These are phyloP conservation scores for Diaphora mendica DNA, from an alignment of 2,888 invertebrate species.

Conservation along the genomic window DNA sequence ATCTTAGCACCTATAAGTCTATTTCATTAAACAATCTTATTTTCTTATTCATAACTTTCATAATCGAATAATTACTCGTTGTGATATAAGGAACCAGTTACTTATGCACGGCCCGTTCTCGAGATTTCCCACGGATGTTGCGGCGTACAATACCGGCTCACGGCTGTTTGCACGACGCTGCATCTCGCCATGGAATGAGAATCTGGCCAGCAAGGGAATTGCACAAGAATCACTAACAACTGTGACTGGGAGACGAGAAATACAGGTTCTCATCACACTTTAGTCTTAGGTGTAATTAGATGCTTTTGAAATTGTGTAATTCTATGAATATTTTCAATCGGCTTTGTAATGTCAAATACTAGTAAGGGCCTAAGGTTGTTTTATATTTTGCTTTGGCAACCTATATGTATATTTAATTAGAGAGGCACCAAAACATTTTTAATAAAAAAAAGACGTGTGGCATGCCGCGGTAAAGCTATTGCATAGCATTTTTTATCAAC, in stretches of 20 bases:
- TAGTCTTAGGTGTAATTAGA: constrained; percentile 16
- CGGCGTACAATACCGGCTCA: constrained; percentile 50
- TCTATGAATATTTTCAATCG: background rate
- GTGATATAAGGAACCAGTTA: constrained; percentile 41
- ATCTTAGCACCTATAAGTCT: background rate
- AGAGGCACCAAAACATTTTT: too few species aligned
- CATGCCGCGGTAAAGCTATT: too few species aligned
- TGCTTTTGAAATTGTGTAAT: constrained; percentile 24
- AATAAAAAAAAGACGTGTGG: too few species aligned
- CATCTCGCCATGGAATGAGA: constrained; percentile 50
- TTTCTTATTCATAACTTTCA: constrained; percentile 25
- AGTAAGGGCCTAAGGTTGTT: too few species aligned
- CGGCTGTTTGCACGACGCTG: constrained; percentile 49
- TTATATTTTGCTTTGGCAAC: background rate
- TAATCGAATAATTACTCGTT: constrained; percentile 42
- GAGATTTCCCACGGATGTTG: constrained; percentile 71
- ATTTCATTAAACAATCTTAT: background rate
- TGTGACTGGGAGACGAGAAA: constrained; percentile 46
- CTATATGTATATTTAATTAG: too few species aligned
- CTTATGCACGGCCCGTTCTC: constrained; percentile 58
- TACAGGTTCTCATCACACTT: constrained; percentile 37
- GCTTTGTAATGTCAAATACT: background rate
- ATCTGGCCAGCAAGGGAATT: constrained; percentile 47
- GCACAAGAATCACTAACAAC: constrained; percentile 49
- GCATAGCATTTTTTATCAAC: too few species aligned